A percentile compares a stretch with the other conserved stretches of the same genome.
Evolutionary conservation across 1,140 invertebrate species (phyloP).

Genomic region (Drosophila truncata): DNA sequence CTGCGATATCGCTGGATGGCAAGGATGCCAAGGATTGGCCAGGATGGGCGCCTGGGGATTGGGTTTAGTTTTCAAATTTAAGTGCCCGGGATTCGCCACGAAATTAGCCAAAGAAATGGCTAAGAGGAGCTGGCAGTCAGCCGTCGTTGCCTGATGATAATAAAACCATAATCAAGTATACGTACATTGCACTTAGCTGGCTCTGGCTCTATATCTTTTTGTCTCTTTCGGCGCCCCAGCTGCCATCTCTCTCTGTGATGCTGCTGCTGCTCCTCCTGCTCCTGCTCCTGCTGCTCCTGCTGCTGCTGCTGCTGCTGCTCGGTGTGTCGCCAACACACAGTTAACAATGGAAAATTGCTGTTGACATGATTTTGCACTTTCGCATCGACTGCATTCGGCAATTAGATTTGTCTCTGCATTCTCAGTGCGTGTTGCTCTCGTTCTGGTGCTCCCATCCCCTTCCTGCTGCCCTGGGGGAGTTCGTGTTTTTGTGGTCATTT

Average conservation of each 20-base stretch:
- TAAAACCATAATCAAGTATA: constrained; percentile 83
- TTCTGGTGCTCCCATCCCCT: constrained; percentile 11
- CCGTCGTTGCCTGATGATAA: constrained; percentile 48
- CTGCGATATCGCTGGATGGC: constrained; percentile 14
- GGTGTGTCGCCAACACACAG: constrained; percentile 52
- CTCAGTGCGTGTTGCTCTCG: constrained; percentile 44
- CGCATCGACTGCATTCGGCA: constrained; percentile 85
- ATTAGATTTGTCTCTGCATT: constrained; percentile 80
- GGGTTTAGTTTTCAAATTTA: constrained; percentile 80
- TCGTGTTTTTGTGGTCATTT: constrained; percentile 69
- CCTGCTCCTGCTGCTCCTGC: not conserved
- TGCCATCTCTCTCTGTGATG: constrained; percentile 4
- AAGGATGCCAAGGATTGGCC: constrained; percentile 10
- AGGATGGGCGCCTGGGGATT: constrained; percentile 27
- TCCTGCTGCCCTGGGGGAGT: constrained; percentile 21
- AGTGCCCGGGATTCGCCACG: constrained; percentile 76
- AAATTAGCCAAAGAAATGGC: constrained; percentile 77
- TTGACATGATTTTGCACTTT: constrained; percentile 86
- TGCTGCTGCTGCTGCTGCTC: constrained; percentile 2
- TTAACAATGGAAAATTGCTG: constrained; percentile 85
- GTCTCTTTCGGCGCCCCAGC: constrained; percentile 1
- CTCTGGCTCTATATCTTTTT: not conserved
- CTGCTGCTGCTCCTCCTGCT: constrained; percentile 3
- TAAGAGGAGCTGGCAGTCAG: constrained; percentile 40
- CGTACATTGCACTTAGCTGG: constrained; percentile 57